These are phyloP conservation scores for Ashinkailepas kermadecensis DNA, from an alignment of 2,888 invertebrate genomes.

Conservation along the genomic window DNA sequence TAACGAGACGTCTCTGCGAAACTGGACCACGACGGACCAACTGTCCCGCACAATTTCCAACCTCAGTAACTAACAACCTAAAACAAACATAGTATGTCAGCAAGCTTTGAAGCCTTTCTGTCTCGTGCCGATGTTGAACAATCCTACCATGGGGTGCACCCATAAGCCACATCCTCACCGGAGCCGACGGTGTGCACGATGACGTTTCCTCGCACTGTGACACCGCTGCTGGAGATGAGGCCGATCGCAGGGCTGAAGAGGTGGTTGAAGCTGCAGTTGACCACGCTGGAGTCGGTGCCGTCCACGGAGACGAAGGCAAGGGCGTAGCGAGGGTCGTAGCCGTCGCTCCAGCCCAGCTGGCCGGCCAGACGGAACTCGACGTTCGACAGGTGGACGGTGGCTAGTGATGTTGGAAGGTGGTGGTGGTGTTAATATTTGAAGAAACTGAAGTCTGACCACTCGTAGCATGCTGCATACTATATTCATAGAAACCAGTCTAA, in stretches of 20 bases:
- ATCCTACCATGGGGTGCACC: too few species aligned
- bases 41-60: too few species aligned
- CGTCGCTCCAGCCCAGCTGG: constrained; percentile 29
- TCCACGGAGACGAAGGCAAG: constrained; percentile 25
- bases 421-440: too few species aligned
- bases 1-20: too few species aligned
- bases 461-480: too few species aligned
- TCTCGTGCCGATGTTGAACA: too few species aligned
- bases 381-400: constrained; percentile 25
- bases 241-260: constrained; percentile 30
- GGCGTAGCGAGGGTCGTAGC: constrained; percentile 29
- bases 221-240: constrained; percentile 24
- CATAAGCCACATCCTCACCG: constrained; percentile 21
- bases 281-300: constrained; percentile 26
- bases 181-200: constrained; percentile 28
- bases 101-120: too few species aligned
- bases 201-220: constrained; percentile 30
- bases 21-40: too few species aligned
- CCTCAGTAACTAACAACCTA: too few species aligned
- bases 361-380: constrained; percentile 30
- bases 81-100: too few species aligned
- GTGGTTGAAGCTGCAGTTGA: constrained; percentile 30
- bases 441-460: too few species aligned
- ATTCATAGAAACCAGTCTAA: too few species aligned
- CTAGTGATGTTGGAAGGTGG: neutral